These are phyloP conservation scores for Holcopasites calliopsidis DNA, from an alignment of 1,140 invertebrate genomes.

Conservation along the genomic window DNA sequence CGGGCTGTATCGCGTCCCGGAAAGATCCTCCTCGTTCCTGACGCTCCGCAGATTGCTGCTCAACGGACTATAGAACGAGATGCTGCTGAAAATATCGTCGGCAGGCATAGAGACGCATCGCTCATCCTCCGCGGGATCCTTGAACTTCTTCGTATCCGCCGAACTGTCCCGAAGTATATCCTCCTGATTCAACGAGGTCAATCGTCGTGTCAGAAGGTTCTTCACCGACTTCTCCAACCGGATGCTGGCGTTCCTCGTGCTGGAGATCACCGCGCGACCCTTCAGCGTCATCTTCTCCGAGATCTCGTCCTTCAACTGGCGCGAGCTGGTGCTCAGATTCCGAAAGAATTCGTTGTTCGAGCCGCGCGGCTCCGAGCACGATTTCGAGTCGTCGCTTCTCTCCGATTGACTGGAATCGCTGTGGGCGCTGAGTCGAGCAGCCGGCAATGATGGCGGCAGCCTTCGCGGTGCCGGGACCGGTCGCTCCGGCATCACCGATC, in stretches of 20 bases:
- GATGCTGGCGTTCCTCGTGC: conserved; percentile 78
- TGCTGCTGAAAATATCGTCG: conserved; percentile 77
- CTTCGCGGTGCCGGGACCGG: conserved; percentile 73
- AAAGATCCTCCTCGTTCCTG: conserved; percentile 71
- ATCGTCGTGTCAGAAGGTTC: conserved; percentile 67
- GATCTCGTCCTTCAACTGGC: conserved; percentile 79
- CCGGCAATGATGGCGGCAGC: conserved; percentile 19
- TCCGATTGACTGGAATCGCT: conserved; percentile 71
- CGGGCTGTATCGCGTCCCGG: conserved; percentile 72
- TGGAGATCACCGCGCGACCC: conserved; percentile 79
- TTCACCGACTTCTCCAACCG: conserved; percentile 75
- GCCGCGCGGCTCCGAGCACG: conserved; percentile 19
- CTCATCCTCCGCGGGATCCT: conserved; percentile 49
- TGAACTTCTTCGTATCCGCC: conserved; percentile 19
- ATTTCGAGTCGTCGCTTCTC: conserved; percentile 68
- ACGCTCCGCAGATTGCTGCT: conserved; percentile 68
- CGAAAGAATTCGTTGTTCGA: conserved; percentile 71
- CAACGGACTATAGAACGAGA: conserved; percentile 78
- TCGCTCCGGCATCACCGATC: conserved; percentile 65
- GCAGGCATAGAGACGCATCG: conserved; percentile 74
- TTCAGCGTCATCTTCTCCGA: conserved; percentile 79
- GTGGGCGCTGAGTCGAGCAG: conserved; percentile 53
- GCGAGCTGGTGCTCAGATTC: conserved; percentile 74
- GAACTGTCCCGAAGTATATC: conserved; percentile 52
- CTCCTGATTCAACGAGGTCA: conserved; percentile 64